Evolutionary conservation across 64 coral and sea anemone genomes (phyloP).

Genomic region (Catalaphyllia jardinei): DNA sequence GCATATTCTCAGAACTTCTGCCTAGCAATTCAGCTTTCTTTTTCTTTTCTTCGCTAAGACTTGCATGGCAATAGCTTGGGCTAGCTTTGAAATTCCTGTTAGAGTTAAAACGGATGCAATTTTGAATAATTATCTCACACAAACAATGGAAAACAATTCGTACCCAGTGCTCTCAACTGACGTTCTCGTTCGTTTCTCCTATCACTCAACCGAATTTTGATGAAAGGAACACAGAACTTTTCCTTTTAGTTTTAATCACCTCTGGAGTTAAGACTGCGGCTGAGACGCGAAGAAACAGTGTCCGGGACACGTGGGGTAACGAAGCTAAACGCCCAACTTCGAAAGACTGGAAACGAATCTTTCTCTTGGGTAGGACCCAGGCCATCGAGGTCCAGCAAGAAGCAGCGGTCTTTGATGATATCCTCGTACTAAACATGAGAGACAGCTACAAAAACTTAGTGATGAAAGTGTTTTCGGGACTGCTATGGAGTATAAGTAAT

Average conservation of each 20-base stretch:
- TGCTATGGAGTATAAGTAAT: not conserved
- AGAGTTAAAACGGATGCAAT: too few species aligned
- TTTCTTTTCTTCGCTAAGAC: too few species aligned
- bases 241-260: not conserved
- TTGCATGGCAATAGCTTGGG: too few species aligned
- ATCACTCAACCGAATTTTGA: not conserved
- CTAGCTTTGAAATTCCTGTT: too few species aligned
- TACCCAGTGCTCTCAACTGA: conserved; percentile 17
- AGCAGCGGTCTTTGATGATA: not conserved
- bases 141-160: too few species aligned
- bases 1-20: too few species aligned
- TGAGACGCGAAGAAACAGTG: not conserved
- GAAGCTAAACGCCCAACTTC: not conserved
- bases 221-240: not conserved
- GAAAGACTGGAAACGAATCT: not conserved
- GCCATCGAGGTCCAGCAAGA: not conserved
- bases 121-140: too few species aligned
- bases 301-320: conserved; percentile 13
- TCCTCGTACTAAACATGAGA: not conserved
- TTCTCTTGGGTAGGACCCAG: conserved; percentile 6
- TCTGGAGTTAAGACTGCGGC: not conserved
- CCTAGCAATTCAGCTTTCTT: too few species aligned
- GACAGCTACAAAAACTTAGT: conserved; percentile 28
- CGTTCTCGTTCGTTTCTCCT: not conserved
- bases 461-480: not conserved